A percentile compares a stretch with the other conserved stretches of the same genome.
Conservation (phyloP, 2,888 invertebrate genomes). For the Aporophyla lueneburgensis region DNA sequence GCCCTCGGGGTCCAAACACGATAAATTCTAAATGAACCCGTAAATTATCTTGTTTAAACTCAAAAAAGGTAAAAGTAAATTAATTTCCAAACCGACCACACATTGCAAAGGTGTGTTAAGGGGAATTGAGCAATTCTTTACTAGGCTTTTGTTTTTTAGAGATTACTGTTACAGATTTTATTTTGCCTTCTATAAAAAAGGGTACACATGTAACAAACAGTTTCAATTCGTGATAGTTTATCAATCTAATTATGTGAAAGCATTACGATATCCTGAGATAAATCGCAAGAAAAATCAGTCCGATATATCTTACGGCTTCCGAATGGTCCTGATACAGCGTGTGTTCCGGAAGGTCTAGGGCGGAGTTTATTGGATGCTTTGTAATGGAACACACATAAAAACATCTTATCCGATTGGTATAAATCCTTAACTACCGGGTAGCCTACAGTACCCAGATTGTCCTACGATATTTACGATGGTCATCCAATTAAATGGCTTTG, state of each 20-base stretch:
- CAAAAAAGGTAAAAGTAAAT: conserved; percentile 79
- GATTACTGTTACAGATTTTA: conserved; percentile 46
- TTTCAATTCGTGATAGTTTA: not conserved
- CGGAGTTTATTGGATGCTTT: conserved; percentile 50
- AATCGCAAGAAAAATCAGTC: not conserved
- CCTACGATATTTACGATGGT: conserved; percentile 56
- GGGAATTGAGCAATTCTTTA: conserved; percentile 80
- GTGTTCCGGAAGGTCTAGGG: conserved; percentile 29
- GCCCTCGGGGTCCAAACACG: conserved; percentile 70
- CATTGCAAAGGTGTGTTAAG: conserved; percentile 73
- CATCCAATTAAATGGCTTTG: conserved; percentile 51
- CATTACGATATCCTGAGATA: conserved; percentile 21
- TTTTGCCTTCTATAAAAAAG: conserved; percentile 18
- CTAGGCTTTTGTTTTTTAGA: conserved; percentile 60
- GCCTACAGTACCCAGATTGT: conserved; percentile 44
- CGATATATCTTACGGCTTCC: conserved; percentile 29
- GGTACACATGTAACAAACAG: not conserved
- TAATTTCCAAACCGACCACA: conserved; percentile 77
- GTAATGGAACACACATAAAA: conserved; percentile 54
- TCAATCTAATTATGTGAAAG: conserved; percentile 38
- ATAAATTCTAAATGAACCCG: conserved; percentile 80
- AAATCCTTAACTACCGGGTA: conserved; percentile 51
- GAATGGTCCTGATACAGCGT: conserved; percentile 29
- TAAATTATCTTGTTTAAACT: conserved; percentile 82
- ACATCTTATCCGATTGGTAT: conserved; percentile 56